Evolutionary conservation across 2,113 vertebrate species (phyloP).

Genomic region (Geothlypis trichas): DNA sequence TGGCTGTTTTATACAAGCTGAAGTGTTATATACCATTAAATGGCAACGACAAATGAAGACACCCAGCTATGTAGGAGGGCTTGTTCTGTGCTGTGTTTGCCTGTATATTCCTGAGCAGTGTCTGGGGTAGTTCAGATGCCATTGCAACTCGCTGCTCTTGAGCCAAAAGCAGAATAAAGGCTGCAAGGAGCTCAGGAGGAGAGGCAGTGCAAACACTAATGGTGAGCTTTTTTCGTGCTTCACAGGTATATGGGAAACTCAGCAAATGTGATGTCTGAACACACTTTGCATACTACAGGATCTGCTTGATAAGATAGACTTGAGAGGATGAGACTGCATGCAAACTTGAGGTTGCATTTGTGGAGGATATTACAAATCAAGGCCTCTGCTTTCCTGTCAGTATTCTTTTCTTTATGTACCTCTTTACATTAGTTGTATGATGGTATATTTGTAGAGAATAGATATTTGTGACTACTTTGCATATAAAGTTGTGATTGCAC

Average conservation of each 20-base stretch:
- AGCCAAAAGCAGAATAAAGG: background rate
- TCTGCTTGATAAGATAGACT: background rate
- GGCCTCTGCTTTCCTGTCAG: background rate
- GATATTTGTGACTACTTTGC: background rate
- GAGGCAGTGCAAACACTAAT: background rate
- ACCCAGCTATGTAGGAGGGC: background rate
- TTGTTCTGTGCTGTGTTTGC: too few relatives aligned
- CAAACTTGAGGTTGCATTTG: background rate
- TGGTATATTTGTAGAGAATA: background rate
- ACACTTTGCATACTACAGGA: background rate
- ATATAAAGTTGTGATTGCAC: background rate
- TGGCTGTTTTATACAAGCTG: background rate
- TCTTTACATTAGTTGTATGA: background rate
- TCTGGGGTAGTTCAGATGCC: background rate
- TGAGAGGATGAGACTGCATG: background rate
- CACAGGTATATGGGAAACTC: background rate
- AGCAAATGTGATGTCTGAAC: background rate
- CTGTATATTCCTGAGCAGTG: background rate
- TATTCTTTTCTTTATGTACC: accelerated
- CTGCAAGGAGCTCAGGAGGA: background rate
- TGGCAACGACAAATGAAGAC: background rate
- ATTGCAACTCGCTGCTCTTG: background rate
- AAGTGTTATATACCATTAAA: background rate
- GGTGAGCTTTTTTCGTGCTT: background rate
- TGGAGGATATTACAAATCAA: background rate